Base-by-base conservation (phyloP, 2,888 invertebrate genomes). In the Nymphalis c-album region DNA sequence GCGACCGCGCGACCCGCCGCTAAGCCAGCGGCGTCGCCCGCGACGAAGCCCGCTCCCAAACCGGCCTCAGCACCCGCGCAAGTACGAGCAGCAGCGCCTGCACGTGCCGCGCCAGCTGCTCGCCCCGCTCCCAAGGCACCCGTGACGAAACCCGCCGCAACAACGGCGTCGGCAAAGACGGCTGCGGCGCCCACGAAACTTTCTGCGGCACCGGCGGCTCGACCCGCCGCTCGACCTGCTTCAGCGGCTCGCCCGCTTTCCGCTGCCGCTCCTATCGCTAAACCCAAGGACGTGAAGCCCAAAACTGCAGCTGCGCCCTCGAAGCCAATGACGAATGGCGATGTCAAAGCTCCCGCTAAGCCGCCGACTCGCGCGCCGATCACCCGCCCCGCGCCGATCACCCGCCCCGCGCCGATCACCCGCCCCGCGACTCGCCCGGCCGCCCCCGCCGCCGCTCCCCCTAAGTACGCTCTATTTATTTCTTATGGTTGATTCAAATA, bases 281-380 rank as follows among this genome's bases (percentile, higher is more conserved):
- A 80, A 48, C 75, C 80, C 16, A 78, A 79, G 46, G 76, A 78
- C 7, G 58, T 74, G 4, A 75, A 77, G 50, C 71, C 78, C 3
- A 80, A 80, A 65, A 76, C 78, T 31, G 81, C 81, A 63, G 77
- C 80, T 7, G 66, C 55, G 8, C 74, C 80, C 0, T 93, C 93
- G 35, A 94, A 90, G 78, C 72, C 73, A 20, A 94, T 93, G 10
- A 78, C 91, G 2, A 94, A 94, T 76, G 94, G 94, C 16, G 94
- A 94, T 78, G 75, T 72, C 67, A 81, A 67, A 71, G 72, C 69
- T 75, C 77, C 66, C 69, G 77, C 74, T 69, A 72, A 84, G 68
- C 76, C 82, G 59, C 75, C 81, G 50, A 80, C 71, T 61, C 79
- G 60, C 67, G 75, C 68, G 75, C 77, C 83, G 67, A 75, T 81